Percentiles rank a stretch among this genome's conserved stretches.
phyloP scores from a whole-genome alignment of 2,113 vertebrate genomes.

The Benitochromis conjunctus region DNA sequence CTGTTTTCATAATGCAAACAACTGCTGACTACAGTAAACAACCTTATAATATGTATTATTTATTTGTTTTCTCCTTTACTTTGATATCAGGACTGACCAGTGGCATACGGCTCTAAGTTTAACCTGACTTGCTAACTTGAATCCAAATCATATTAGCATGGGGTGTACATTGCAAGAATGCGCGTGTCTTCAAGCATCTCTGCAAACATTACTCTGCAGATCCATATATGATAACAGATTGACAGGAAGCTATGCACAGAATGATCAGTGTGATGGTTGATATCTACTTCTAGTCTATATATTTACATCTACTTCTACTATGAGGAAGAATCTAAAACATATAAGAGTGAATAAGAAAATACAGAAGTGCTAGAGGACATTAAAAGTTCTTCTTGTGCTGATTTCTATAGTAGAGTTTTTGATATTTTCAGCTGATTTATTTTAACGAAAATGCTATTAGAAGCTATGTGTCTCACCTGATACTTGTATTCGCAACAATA shows the following conservation, averaged over 20 bases:
- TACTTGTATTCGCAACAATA: neutral
- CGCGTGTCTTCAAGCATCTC: neutral
- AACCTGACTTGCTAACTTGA: neutral
- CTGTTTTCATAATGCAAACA: neutral
- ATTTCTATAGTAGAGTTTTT: neutral
- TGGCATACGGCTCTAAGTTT: rapidly evolving
- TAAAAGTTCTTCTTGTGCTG: neutral
- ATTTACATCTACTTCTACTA: too few relatives aligned
- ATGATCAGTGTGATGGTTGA: neutral
- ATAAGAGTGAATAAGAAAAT: neutral
- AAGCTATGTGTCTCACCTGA: neutral
- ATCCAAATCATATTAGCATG: neutral
- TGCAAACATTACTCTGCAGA: neutral
- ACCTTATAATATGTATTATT: neutral
- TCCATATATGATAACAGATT: neutral
- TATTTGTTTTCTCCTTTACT: neutral
- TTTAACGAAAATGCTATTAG: neutral
- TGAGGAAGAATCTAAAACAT: neutral
- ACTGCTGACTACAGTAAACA: neutral
- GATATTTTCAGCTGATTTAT: neutral
- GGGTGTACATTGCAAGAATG: neutral
- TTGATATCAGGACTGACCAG: neutral
- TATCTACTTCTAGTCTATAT: neutral
- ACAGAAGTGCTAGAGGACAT: neutral
- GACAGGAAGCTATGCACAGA: neutral